Percentiles rank a stretch among this genome's conserved stretches.
These are phyloP conservation scores for Colinus virginianus DNA, from an alignment of 2,113 vertebrate species.

Conservation along the genomic window DNA sequence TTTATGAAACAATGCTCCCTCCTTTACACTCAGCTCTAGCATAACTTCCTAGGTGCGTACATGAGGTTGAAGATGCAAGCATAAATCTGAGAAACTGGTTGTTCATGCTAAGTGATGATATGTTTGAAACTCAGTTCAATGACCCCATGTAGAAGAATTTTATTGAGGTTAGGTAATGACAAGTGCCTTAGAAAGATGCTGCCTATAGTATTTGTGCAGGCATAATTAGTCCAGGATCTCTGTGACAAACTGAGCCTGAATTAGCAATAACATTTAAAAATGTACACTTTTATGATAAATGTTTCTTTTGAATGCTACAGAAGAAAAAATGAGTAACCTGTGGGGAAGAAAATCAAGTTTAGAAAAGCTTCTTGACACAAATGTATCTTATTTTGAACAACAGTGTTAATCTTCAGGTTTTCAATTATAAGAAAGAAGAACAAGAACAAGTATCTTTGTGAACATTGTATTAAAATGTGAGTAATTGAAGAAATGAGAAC, in stretches of 20 bases:
- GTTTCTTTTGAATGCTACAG: background rate
- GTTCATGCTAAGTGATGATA: background rate
- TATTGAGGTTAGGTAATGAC: background rate
- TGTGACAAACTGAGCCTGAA: background rate
- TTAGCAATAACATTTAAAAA: background rate
- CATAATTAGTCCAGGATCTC: background rate
- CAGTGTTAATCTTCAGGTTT: slow-evolving; percentile 43
- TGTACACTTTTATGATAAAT: background rate
- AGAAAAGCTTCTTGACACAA: background rate
- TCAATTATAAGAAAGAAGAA: slow-evolving; percentile 45
- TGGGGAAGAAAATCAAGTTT: slow-evolving; percentile 27
- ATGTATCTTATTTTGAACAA: slow-evolving; percentile 16
- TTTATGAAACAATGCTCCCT: rapidly evolving
- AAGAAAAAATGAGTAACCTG: background rate
- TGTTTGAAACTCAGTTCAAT: background rate
- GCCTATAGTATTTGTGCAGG: background rate
- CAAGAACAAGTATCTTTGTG: slow-evolving; percentile 39
- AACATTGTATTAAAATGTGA: slow-evolving; percentile 54
- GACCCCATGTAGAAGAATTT: background rate
- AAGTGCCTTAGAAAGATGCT: background rate
- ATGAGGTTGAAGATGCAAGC: background rate
- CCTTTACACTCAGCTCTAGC: background rate
- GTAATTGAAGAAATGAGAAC: slow-evolving; percentile 66
- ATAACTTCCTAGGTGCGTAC: background rate
- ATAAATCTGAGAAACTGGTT: background rate